Evolutionary conservation across 2,888 invertebrate species (phyloP), one percentile per base, ranked within the genome.

Genomic region (Lycaena phlaeas): DNA sequence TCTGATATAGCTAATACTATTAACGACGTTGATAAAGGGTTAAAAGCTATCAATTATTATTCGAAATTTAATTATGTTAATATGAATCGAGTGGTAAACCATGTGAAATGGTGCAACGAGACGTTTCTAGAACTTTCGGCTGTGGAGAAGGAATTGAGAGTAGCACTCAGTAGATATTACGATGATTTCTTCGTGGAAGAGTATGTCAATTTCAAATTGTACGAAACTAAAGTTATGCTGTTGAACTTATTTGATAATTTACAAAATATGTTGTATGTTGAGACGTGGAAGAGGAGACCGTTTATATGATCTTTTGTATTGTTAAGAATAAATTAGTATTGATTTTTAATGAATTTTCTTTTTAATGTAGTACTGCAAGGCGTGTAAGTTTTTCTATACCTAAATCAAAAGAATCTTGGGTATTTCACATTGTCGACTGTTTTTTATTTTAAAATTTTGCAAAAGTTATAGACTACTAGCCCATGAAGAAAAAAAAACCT

Each of bases 181-280:
- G 51, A 58, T 10, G 36, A 44, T 1, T 30, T 49, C 37, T 56
- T 58, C n/a, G 46, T 64, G 4, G 40, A 50, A 2, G 71, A 70
- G 49, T 73, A 68, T 37, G 39, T 66, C 2, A 38, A 49, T 18
- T 57, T 51, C 14, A 63, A 58, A 49, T 48, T 48, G 2, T 42
- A 48, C 39, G 36, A 49, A n/a, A 41, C 44, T 5, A 54, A 57
- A 27, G 45, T 41, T 2, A 44, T 36, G 14, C 11, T 68, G 1
- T 30, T 44, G 1, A 45, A 40, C 7, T 36, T 54, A 1, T 36
- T 54, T 4, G 45, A 41, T 2, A 39, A 43, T 34, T 48, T 65
- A 6, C 39, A 49, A 1, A 44, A 45, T 5, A 54, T 53, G 27
- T 30, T 41, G 4, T 40, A 46, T 28, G 10, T 43, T n/a, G 38